Base-by-base conservation (phyloP, 2,888 invertebrate genomes). In the Lycia hirtaria region DNA sequence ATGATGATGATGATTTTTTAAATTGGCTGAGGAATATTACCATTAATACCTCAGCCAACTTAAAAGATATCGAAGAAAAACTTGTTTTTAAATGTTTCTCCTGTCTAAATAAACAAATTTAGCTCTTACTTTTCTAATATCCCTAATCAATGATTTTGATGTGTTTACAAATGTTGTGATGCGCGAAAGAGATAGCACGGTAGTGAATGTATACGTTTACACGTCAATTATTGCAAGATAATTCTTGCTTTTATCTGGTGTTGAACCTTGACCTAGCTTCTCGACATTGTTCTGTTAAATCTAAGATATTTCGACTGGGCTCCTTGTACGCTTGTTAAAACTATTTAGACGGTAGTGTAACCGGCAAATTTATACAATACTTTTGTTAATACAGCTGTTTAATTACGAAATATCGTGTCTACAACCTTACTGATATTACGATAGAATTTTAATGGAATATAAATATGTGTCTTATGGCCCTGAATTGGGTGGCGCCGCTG, bases 181-280 rank as follows among this genome's bases (percentile, higher is more conserved):
- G n/a, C n/a, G n/a, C n/a, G n/a, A n/a, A n/a, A n/a, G n/a, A n/a
- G n/a, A n/a, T 17, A 17, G 9, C 26, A 48, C 24, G 32, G 10
- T n/a, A 41, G 12, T 33, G 24, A 51, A 51, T 24, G 45, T 33
- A 26, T 10, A 45, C 17, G 17, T 37, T n/a, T n/a, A n/a, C n/a
- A 17, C 7, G 15, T 14, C n/a, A 51, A 10, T 9, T 47, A 35
- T 47, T 40, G 32, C 44, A 56, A 24, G 10, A 43, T 44, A 24
- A 7, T 35, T 14, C 24, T 54, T 26, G 47, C 14, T 24, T 22
- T 17, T 41, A 28, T 9, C 4, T 19, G 3, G 2, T 26, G 10
- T 60, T 38, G 28, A 37, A 57, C 60, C 60, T 61, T 61, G 60
- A 57, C 56, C 60, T 47, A 56, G 26, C 53, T 41, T 41, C 56